Evolutionary conservation across 2,888 invertebrate species (phyloP), one percentile per base, ranked within the genome.

Genomic region (Patella caerulea): DNA sequence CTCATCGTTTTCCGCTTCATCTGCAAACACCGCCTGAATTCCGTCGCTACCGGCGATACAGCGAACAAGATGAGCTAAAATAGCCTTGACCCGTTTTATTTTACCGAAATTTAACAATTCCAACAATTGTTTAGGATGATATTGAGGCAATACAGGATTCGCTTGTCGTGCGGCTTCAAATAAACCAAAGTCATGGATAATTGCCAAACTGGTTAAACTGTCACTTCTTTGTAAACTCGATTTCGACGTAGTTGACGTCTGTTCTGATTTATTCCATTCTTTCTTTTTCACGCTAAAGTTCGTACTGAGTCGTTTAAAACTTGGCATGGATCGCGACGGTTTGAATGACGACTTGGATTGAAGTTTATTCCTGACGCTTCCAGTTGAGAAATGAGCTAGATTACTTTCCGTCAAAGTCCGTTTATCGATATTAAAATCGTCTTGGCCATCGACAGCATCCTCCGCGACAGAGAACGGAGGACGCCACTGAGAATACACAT

Each of bases 121-220:
- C 96, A 99, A 98, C 56, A 99, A 93, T 89, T 99, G 99, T 89
- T 98, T 98, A 0, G 99, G 99, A 93, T 99, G 99, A 91, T 99
- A 99, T 89, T 99, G 99, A 0, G 99, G 99, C 79, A 99, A 93
- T 70, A 99, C 98, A 0, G 99, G 99, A 87, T 98, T 99, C 0
- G 98, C 98, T 90, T 98, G 96, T 81, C 98, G 94, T 7, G 98
- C 97, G 0, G 99, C 98, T 92, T 99, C 99, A 92, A 99, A 99
- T 75, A 99, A 92, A 17, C 93, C 93, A 82, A 90, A 90, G 79
- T 92, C 92, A 78, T 90, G 88, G 70, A 90, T 89, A 72, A 90
- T 83, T 34, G 85, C 83, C 71, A 90, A 78, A 81, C 87, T 88
- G 19, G 86, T 80, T n/a, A 85, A 80, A 77, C 88, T 89, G 72